Percentiles rank a stretch among this genome's conserved stretches.
These are phyloP conservation scores for Parazoanthus swiftii DNA, from an alignment of 92 coral and sea anemone species.

Conservation along the genomic window DNA sequence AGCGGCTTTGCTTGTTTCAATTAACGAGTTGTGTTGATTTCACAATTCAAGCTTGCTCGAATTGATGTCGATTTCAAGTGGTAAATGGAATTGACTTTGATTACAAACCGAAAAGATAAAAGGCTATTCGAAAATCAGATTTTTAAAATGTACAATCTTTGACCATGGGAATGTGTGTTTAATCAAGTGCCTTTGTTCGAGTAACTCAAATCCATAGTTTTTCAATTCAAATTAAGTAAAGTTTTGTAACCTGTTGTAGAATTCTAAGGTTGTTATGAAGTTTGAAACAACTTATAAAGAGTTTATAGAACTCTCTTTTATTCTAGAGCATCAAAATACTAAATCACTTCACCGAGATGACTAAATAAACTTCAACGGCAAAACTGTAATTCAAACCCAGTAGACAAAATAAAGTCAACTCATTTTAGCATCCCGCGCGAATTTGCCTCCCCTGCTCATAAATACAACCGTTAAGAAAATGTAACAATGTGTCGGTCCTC, in stretches of 20 bases:
- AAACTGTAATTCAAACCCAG: constrained; percentile 12
- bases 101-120: not conserved
- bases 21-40: constrained; percentile 2
- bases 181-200: not conserved
- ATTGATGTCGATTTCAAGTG: not conserved
- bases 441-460: not conserved
- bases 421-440: constrained; percentile 20
- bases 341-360: constrained; percentile 20
- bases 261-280: not conserved
- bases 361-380: constrained; percentile 29
- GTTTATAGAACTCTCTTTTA: constrained; percentile 2
- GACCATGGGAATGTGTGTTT: constrained; percentile 30
- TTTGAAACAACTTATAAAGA: not conserved
- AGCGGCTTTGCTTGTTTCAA: not conserved
- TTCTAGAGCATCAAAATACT: constrained; percentile 35
- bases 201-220: not conserved
- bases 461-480: not conserved
- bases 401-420: constrained; percentile 11
- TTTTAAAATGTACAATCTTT: too few relatives aligned
- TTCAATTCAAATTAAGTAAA: not conserved
- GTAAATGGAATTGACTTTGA: not conserved
- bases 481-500: constrained; percentile 4
- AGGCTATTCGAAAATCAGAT: not conserved
- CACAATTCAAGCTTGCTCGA: not conserved
- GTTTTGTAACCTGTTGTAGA: not conserved